Evolutionary conservation across 2,113 vertebrate species (phyloP).

Genomic region (Oryzias melastigma): DNA sequence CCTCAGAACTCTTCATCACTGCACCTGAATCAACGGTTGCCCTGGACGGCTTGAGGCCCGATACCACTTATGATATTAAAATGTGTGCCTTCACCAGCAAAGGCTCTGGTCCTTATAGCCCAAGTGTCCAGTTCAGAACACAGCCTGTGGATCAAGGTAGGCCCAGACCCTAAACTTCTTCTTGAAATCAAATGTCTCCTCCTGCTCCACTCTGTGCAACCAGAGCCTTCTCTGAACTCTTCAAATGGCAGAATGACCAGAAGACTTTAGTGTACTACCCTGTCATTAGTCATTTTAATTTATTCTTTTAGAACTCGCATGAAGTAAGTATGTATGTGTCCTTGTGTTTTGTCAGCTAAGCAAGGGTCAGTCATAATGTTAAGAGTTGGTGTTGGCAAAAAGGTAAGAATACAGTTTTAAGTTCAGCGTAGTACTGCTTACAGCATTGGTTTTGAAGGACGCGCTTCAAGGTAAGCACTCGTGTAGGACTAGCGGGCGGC

Average conservation of each 20-base stretch:
- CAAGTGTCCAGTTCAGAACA: slow-evolving; percentile 99
- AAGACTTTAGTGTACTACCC: slow-evolving; percentile 38
- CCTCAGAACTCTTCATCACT: slow-evolving; percentile 89
- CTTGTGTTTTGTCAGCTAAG: slow-evolving; percentile 58
- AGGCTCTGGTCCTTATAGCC: slow-evolving; percentile 98
- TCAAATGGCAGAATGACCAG: slow-evolving; percentile 46
- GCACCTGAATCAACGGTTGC: slow-evolving; percentile 89
- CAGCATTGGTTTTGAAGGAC: slow-evolving; percentile 54
- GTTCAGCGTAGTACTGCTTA: slow-evolving; percentile 55
- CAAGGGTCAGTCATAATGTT: slow-evolving; percentile 58
- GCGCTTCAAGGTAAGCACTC: slow-evolving; percentile 74
- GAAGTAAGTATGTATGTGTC: slow-evolving; percentile 67
- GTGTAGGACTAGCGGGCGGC: slow-evolving; percentile 10
- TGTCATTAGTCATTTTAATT: slow-evolving; percentile 28
- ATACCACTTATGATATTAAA: slow-evolving; percentile 99
- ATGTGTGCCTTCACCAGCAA: slow-evolving; percentile 99
- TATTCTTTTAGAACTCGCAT: slow-evolving; percentile 63
- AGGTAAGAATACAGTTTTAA: slow-evolving; percentile 68
- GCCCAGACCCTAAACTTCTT: slow-evolving; percentile 85
- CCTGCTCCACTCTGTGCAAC: slow-evolving; percentile 38
- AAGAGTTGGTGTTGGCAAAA: slow-evolving; percentile 55
- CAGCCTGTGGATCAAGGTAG: slow-evolving; percentile 99
- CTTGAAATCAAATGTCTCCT: slow-evolving; percentile 12
- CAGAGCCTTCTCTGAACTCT: slow-evolving; percentile 37
- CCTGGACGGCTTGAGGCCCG: slow-evolving; percentile 93